Base-by-base conservation (phyloP, 2,888 invertebrate species). In the Stenchaetothrips biformis region DNA sequence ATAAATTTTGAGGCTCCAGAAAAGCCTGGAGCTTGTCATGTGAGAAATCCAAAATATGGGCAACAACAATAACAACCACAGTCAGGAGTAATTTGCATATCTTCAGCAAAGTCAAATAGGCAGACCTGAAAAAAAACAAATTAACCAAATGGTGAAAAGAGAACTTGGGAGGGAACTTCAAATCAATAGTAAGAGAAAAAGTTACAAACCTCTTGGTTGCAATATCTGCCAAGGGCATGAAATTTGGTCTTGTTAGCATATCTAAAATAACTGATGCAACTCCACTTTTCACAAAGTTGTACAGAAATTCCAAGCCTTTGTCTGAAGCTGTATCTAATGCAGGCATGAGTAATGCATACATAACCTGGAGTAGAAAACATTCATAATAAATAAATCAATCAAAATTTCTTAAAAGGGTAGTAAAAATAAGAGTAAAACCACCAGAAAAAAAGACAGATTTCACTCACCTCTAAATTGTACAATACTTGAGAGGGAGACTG, bases 281-380 rank as follows among this genome's bases (percentile, higher is more conserved):
- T 7, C 91, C 91, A 82, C 91, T 91, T 83, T 89, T 90, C 83
- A 93, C 90, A 85, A 93, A 92, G 85, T 90, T 91, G 84, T 89
- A 90, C 86, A 92, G 92, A 86, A 93, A 92, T 84, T 92, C 91
- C 86, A 91, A 91, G 7, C 92, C 90, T 84, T 88, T 92, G 77
- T 94, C 94, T 2, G 95, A 91, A 83, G 92, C 89, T 2, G 94
- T 92, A 84, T 95, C 95, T 11, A 92, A 88, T 9, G 97, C 95
- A 18, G 98, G 98, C 93, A 98, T 95, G 82, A 98, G 89, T 86
- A 97, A 90, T 82, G 96, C 93, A 87, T 98, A 96, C 82, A 97
- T 89, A 79, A 97, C 92, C 91, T 92, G 84, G 4, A 37, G 37
- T 37, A 37, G 37, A 4, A 37, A 37, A 37, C 4, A 37, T 37